Evolutionary conservation across 2,888 invertebrate species (phyloP).

Genomic region (Abrostola tripartita): DNA sequence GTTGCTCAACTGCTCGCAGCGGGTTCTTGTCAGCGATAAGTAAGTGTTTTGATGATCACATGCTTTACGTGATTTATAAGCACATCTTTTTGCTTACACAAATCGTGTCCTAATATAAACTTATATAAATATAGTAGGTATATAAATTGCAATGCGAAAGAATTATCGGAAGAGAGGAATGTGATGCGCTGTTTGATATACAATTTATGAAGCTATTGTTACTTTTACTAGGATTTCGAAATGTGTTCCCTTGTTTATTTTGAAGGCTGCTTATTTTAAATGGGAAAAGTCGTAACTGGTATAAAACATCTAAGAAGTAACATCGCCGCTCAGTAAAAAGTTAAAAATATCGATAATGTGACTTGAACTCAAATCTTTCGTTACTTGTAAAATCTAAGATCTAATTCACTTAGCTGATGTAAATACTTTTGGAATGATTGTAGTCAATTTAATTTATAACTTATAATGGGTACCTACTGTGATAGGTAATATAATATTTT

Average conservation of each 20-base stretch:
- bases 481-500: conserved; percentile 15
- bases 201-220: background rate
- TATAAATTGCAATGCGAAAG: conserved; percentile 4
- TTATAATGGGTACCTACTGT: no score
- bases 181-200: conserved; percentile 4
- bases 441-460: no score
- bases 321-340: no score
- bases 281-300: no score
- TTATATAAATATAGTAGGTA: background rate
- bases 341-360: no score
- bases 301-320: no score
- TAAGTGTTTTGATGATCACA: conserved; percentile 60
- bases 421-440: no score
- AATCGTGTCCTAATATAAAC: background rate
- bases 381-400: no score
- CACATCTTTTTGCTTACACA: background rate
- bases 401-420: no score
- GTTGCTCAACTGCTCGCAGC: conserved; percentile 88
- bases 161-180: conserved; percentile 8
- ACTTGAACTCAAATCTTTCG: no score
- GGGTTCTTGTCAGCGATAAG: conserved; percentile 84
- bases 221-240: background rate
- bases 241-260: no score
- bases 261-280: no score
- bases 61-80: conserved; percentile 10